Evolutionary conservation across 2,888 invertebrate species (phyloP), one percentile per base, ranked within the genome.

Genomic region (Bedellia somnulentella): DNA sequence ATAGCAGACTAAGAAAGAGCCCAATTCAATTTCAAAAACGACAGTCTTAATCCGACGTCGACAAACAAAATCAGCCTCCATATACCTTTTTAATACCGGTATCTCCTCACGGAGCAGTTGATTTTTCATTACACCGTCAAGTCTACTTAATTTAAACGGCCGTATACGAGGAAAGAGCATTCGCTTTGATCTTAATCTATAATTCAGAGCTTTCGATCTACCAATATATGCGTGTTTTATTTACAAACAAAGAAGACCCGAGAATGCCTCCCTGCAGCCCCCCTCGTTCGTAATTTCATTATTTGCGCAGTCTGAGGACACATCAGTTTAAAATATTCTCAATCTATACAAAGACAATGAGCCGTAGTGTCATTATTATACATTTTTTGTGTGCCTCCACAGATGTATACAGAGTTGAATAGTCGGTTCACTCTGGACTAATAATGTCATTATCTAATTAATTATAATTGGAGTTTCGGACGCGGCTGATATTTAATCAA

Each of bases 171-270:
- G 18, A 22, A 4, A 21, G 21, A 21, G 26, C 13, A 15, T 24
- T 31, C 31, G 11, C 57, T 66, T 66, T 63, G 64, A 66, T 62
- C 58, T 60, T 62, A 60, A 66, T 66, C 61, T 61, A 54, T 54
- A 55, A 49, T 52, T 45, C 46, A 46, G 49, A 14, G 13, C 29
- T 29, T 24, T 33, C 54, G 57, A 64, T 63, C 61, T 59, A 47
- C 59, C 61, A 61, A 61, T 62, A 64, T 60, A 62, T 61, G 59
- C 57, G 53, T 59, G n/a, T n/a, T n/a, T n/a, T n/a, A 56, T 59
- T 59, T 54, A 58, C 61, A 63, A 61, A 64, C 61, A 59, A 61
- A 57, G 52, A 48, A 44, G 49, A 49, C 45, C 51, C 54, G 48
- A 32, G 16, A 18, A 35, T 36, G 34, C 35, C 43, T 35, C 39